Evolutionary conservation across 2,888 invertebrate species (phyloP).

Genomic region (Dicycla oo): DNA sequence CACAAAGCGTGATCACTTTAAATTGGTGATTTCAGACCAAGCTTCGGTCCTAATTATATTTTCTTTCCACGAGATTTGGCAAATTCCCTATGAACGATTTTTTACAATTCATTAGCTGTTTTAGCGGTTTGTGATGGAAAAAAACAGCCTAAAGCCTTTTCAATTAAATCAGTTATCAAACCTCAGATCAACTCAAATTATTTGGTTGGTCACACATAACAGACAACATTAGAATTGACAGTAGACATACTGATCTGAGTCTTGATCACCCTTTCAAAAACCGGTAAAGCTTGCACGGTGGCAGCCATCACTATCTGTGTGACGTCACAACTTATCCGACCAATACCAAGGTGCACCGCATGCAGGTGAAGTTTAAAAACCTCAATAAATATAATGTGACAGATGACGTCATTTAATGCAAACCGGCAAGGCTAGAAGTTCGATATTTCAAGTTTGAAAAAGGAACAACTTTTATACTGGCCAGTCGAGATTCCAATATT

Average conservation of each 20-base stretch:
- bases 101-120: background rate
- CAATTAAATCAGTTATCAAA: background rate
- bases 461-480: conserved; percentile 31
- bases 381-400: conserved; percentile 34
- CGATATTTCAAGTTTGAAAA: conserved; percentile 57
- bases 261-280: conserved; percentile 33
- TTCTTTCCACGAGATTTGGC: background rate
- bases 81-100: background rate
- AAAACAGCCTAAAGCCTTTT: background rate
- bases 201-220: background rate
- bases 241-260: background rate
- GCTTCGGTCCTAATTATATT: too few relatives aligned
- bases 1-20: too few relatives aligned
- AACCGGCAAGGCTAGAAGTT: conserved; percentile 51
- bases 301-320: conserved; percentile 38
- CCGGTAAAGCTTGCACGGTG: conserved; percentile 40
- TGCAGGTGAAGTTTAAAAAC: conserved; percentile 50
- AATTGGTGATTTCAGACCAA: too few relatives aligned
- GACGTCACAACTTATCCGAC: conserved; percentile 32
- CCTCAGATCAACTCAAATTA: background rate
- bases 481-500: background rate
- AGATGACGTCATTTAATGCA: conserved; percentile 50
- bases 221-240: background rate
- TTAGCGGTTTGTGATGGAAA: background rate
- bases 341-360: conserved; percentile 38